These are phyloP conservation scores for Lophura swinhoii DNA, from an alignment of 2,797 vertebrate genomes.

Conservation along the genomic window DNA sequence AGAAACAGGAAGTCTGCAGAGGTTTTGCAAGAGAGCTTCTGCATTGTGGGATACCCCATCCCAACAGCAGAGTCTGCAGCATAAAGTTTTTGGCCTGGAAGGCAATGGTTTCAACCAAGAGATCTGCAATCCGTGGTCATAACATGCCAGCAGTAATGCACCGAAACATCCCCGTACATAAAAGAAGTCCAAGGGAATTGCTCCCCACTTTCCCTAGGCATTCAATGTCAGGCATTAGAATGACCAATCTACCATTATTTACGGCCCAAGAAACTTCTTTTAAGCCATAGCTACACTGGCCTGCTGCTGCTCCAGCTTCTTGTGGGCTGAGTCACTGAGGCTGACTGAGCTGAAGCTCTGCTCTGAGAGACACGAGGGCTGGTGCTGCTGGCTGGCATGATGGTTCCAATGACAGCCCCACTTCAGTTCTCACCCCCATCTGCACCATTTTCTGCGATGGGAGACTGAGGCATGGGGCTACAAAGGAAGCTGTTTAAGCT, in stretches of 20 bases:
- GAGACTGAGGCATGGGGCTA: not conserved
- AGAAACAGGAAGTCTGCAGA: constrained; percentile 42
- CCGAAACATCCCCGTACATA: not conserved
- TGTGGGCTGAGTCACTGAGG: not conserved
- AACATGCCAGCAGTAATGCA: not conserved
- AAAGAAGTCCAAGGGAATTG: not conserved
- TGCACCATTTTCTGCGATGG: not conserved
- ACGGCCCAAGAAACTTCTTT: not conserved
- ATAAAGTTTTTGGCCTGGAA: not conserved
- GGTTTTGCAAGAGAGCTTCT: constrained; percentile 34
- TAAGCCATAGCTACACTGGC: not conserved
- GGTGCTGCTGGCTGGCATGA: not conserved
- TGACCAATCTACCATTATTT: not conserved
- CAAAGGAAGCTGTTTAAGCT: not conserved
- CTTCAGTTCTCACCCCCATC: rapidly evolving
- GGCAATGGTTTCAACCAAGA: not conserved
- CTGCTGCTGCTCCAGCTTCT: not conserved
- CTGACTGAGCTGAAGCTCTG: not conserved
- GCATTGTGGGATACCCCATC: constrained; percentile 16
- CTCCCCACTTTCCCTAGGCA: not conserved
- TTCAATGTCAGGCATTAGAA: not conserved
- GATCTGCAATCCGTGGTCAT: not conserved
- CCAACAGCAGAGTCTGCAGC: not conserved
- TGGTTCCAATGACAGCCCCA: rapidly evolving
- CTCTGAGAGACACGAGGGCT: rapidly evolving